phyloP scores from a whole-genome alignment of 2,797 vertebrate species.

The Myotis planiceps region DNA sequence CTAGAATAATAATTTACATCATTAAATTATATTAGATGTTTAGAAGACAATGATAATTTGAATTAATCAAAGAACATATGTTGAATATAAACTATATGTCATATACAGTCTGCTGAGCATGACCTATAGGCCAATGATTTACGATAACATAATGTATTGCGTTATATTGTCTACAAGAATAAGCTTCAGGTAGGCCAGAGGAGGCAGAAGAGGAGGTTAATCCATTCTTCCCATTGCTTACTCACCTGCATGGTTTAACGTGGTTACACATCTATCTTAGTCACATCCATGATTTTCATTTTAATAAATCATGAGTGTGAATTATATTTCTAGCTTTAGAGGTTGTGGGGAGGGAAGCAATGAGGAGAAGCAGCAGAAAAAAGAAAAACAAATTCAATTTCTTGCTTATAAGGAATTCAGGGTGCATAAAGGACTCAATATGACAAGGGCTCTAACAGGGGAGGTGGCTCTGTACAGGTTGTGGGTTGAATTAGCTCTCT shows the following conservation, averaged over 20 bases:
- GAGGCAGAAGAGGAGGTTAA: background rate
- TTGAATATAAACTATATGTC: slow-evolving; percentile 38
- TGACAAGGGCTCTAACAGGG: background rate
- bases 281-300: slow-evolving; percentile 1
- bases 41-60: slow-evolving; percentile 53
- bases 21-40: slow-evolving; percentile 59
- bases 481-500: background rate
- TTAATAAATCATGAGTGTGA: background rate
- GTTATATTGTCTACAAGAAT: background rate
- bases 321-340: background rate
- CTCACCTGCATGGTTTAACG: background rate
- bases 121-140: background rate
- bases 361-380: background rate
- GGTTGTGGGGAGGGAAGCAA: background rate
- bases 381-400: background rate
- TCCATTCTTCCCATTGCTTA: background rate
- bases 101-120: background rate
- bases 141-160: background rate
- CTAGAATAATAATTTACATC: slow-evolving; percentile 46
- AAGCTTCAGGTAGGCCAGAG: background rate
- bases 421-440: fast-evolving
- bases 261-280: background rate
- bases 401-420: background rate
- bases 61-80: slow-evolving; percentile 51
- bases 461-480: background rate